These are phyloP conservation scores for Calliphora vicina DNA, from an alignment of 1,140 invertebrate species.

Conservation along the genomic window DNA sequence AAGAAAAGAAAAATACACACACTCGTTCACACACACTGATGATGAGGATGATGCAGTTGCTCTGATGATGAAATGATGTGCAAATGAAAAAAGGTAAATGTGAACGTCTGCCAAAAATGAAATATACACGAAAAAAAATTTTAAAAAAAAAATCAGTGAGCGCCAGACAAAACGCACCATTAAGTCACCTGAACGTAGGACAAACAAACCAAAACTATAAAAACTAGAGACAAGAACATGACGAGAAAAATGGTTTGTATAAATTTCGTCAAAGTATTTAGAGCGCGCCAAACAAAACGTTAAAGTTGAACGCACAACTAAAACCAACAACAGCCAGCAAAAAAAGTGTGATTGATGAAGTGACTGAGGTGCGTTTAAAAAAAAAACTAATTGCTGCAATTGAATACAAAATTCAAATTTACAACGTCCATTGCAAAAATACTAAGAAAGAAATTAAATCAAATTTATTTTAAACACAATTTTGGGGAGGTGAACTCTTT, in stretches of 20 bases:
- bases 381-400: neutral
- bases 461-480: neutral
- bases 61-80: neutral
- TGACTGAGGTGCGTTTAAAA: slow-evolving; percentile 4
- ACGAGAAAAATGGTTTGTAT: neutral
- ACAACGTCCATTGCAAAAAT: neutral
- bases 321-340: neutral
- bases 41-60: neutral
- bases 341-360: slow-evolving; percentile 21
- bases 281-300: slow-evolving; percentile 26
- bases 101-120: neutral
- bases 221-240: neutral
- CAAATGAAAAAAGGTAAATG: neutral
- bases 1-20: neutral
- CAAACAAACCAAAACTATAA: neutral
- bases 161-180: slow-evolving; percentile 32
- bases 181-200: slow-evolving; percentile 26
- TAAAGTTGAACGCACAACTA: neutral
- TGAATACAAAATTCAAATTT: neutral
- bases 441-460: neutral
- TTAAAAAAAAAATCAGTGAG: slow-evolving; percentile 16
- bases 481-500: neutral
- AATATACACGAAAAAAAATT: neutral
- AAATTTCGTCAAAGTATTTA: slow-evolving; percentile 24
- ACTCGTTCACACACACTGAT: neutral